phyloP scores from a whole-genome alignment of 2,888 invertebrate species.

The Liposcelis brunnea region DNA sequence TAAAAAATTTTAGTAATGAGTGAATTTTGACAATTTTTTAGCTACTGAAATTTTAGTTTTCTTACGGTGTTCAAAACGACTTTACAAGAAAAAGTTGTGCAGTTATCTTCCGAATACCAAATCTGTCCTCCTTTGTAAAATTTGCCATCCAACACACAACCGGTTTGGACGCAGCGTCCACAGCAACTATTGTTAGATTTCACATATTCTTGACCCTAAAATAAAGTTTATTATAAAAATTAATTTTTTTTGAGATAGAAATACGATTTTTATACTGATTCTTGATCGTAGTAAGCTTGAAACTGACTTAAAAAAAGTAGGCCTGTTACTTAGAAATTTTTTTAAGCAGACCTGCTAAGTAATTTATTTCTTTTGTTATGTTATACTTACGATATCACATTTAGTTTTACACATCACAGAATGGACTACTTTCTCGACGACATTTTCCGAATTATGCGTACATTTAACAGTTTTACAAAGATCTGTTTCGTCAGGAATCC shows the following conservation, averaged over 20 bases:
- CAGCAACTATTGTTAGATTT: conserved; percentile 37
- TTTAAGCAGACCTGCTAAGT: too few species aligned
- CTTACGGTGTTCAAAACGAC: conserved; percentile 33
- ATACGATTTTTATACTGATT: too few species aligned
- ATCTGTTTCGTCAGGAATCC: conserved; percentile 34
- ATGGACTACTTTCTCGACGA: conserved; percentile 34
- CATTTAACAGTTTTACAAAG: conserved; percentile 39
- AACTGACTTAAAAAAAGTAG: too few species aligned
- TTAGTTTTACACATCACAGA: conserved; percentile 34
- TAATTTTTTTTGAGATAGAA: too few species aligned
- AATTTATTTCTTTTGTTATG: too few species aligned
- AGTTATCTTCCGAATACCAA: conserved; percentile 42
- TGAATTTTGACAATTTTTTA: background rate
- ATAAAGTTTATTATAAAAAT: conserved; percentile 16
- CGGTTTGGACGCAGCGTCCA: conserved; percentile 42
- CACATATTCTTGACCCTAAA: conserved; percentile 42
- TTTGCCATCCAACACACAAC: conserved; percentile 36
- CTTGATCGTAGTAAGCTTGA: too few species aligned
- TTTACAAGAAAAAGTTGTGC: conserved; percentile 41
- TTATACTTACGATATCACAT: conserved; percentile 29
- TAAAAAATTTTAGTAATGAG: background rate
- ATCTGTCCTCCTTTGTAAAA: conserved; percentile 31
- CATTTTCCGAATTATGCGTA: conserved; percentile 27
- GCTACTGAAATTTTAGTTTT: conserved; percentile 12
- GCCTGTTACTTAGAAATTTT: too few species aligned